Percentiles rank a stretch among this genome's conserved stretches.
Conservation (phyloP, 2,888 invertebrate species). For the Apodemia hepburni region DNA sequence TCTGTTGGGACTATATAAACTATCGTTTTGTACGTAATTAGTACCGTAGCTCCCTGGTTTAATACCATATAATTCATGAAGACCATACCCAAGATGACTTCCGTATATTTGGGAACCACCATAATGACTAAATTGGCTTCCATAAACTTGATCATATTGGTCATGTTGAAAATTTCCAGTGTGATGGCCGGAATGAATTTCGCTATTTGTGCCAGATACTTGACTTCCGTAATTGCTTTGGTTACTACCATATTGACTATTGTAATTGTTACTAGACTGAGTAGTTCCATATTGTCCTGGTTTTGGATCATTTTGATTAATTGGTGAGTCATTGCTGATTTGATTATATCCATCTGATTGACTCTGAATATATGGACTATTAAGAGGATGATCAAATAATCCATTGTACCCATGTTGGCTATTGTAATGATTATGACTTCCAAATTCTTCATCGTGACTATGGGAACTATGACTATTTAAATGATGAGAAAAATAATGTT, state of each 20-base stretch:
- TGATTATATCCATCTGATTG: slow-evolving; percentile 17
- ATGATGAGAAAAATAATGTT: slow-evolving; percentile 28
- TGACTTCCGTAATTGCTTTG: slow-evolving; percentile 25
- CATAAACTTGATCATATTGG: slow-evolving; percentile 6
- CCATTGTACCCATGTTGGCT: slow-evolving; percentile 9
- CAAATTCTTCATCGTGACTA: slow-evolving; percentile 2
- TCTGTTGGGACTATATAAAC: neutral
- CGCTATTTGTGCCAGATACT: slow-evolving; percentile 4
- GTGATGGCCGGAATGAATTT: neutral
- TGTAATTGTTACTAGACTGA: slow-evolving; percentile 14
- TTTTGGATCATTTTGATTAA: slow-evolving; percentile 9
- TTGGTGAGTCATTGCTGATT: slow-evolving; percentile 17
- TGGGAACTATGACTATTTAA: slow-evolving; percentile 14
- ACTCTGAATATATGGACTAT: slow-evolving; percentile 16
- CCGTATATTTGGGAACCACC: slow-evolving; percentile 26
- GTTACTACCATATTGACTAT: slow-evolving; percentile 23
- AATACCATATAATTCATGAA: slow-evolving; percentile 34
- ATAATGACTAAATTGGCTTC: slow-evolving; percentile 20
- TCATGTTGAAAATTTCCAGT: slow-evolving; percentile 4
- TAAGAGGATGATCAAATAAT: slow-evolving; percentile 6
- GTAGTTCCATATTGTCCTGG: slow-evolving; percentile 19
- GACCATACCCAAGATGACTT: slow-evolving; percentile 35
- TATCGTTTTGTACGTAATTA: slow-evolving; percentile 11
- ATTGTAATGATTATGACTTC: slow-evolving; percentile 13
- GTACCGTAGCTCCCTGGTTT: slow-evolving; percentile 32